Evolutionary conservation across 1,140 invertebrate species (phyloP).

Genomic region (Anastrepha obliqua): DNA sequence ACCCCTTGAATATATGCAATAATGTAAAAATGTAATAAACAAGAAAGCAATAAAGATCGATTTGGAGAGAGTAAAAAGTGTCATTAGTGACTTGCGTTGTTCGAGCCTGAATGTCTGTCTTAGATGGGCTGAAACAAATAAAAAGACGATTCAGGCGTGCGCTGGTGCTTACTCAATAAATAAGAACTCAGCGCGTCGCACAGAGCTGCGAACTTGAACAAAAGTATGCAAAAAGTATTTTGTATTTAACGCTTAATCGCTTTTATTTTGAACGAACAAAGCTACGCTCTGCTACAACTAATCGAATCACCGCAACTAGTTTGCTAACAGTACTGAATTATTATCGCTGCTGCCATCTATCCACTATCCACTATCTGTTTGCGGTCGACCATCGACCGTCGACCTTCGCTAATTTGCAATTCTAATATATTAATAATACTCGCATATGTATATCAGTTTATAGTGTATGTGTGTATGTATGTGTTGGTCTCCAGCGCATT

Average conservation of each 20-base stretch:
- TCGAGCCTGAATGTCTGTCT: not conserved
- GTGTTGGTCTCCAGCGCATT: not conserved
- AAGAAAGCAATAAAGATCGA: not conserved
- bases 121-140: not conserved
- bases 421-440: not conserved
- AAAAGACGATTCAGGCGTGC: not conserved
- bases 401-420: slow-evolving; percentile 2
- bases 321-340: not conserved
- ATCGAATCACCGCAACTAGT: not conserved
- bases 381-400: not conserved
- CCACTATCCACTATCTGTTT: no score
- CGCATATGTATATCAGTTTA: no score
- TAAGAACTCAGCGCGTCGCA: not conserved
- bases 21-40: no score
- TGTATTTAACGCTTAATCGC: not conserved
- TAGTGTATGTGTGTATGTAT: no score
- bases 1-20: no score
- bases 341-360: not conserved
- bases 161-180: slow-evolving; percentile 19
- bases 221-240: not conserved
- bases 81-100: not conserved
- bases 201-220: not conserved
- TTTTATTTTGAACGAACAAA: not conserved
- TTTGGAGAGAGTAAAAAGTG: not conserved
- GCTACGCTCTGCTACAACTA: not conserved